Conservation (phyloP, 2,888 invertebrate genomes). For the Thymelicus acteon region DNA sequence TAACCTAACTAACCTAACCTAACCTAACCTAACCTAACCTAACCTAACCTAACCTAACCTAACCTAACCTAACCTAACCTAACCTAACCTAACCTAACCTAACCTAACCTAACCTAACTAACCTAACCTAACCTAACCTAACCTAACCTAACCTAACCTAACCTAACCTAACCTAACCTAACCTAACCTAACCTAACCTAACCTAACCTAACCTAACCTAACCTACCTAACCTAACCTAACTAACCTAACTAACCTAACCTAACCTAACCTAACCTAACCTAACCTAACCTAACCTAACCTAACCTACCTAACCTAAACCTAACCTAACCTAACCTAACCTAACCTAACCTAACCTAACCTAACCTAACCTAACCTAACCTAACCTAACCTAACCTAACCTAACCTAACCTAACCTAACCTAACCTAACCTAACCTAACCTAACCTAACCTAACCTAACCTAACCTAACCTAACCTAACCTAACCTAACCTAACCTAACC, state of each 20-base stretch:
- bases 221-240: too few relatives aligned
- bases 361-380: too few relatives aligned
- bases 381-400: conserved; percentile 27
- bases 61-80: too few relatives aligned
- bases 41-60: conserved; percentile 54
- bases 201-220: neutral
- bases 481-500: conserved; percentile 30
- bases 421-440: conserved; percentile 46
- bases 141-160: too few relatives aligned
- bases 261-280: neutral
- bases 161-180: too few relatives aligned
- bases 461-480: too few relatives aligned
- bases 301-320: neutral
- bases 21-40: conserved; percentile 51
- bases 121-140: conserved; percentile 6
- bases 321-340: conserved; percentile 1
- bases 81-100: conserved; percentile 49
- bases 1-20: conserved; percentile 60
- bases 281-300: conserved; percentile 5
- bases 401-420: conserved; percentile 39
- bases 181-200: conserved; percentile 1
- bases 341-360: too few relatives aligned
- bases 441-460: conserved; percentile 1
- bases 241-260: too few relatives aligned
- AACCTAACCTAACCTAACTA: conserved; percentile 46